These are phyloP conservation scores for Acrocephalus arundinaceus DNA, from an alignment of 2,113 vertebrate genomes.

Conservation along the genomic window DNA sequence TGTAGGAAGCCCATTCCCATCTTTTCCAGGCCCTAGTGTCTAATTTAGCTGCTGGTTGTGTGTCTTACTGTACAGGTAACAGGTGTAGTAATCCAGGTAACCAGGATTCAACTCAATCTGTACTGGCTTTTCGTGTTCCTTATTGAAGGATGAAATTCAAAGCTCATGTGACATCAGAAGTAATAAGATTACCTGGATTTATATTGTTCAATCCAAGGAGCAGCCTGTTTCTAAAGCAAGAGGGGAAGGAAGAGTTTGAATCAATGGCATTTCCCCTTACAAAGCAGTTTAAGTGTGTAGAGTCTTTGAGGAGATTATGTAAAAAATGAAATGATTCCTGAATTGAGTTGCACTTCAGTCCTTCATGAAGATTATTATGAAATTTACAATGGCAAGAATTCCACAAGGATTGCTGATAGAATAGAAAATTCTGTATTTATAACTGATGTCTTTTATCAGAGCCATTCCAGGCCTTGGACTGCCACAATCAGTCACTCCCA, in stretches of 20 bases:
- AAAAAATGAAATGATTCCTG: not conserved
- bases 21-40: not conserved
- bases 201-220: not conserved
- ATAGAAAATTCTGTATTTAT: not conserved
- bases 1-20: not conserved
- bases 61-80: not conserved
- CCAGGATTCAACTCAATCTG: not conserved
- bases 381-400: not conserved
- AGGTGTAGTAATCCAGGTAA: too few relatives aligned
- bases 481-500: not conserved
- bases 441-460: not conserved
- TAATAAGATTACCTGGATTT: not conserved
- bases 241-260: not conserved
- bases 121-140: not conserved
- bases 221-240: not conserved
- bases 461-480: not conserved
- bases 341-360: not conserved
- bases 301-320: not conserved
- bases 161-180: not conserved
- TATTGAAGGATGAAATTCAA: not conserved
- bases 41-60: not conserved
- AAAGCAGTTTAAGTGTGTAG: not conserved
- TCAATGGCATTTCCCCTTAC: not conserved
- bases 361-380: not conserved
- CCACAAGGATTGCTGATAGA: not conserved